Evolutionary conservation across 2,797 vertebrate genomes (phyloP).

Genomic region (Pseudomugil tenellus): DNA sequence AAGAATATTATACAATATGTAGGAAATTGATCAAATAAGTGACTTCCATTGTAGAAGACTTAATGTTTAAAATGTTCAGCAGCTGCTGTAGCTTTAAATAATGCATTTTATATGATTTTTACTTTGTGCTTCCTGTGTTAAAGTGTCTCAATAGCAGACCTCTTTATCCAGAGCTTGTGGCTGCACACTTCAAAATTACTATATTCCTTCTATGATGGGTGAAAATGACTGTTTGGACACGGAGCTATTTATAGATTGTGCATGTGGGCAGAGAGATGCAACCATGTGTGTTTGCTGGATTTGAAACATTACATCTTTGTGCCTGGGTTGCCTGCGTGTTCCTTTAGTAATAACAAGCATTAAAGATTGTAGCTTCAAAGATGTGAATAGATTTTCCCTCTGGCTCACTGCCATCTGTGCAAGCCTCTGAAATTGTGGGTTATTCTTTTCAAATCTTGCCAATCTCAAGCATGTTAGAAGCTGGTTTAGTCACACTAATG

Average conservation of each 20-base stretch:
- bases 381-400: slow-evolving; percentile 16
- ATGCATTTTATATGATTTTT: slow-evolving; percentile 16
- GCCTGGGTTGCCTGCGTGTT: slow-evolving; percentile 23
- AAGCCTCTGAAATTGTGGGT: slow-evolving; percentile 12
- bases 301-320: slow-evolving; percentile 31
- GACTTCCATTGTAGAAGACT: neutral
- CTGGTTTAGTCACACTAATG: slow-evolving; percentile 43
- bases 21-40: neutral
- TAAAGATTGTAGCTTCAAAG: slow-evolving; percentile 24
- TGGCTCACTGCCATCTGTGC: slow-evolving; percentile 14
- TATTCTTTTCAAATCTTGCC: slow-evolving; percentile 13
- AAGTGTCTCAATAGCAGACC: slow-evolving; percentile 18
- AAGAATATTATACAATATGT: too few relatives aligned
- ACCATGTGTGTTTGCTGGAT: slow-evolving; percentile 42
- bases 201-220: slow-evolving; percentile 40
- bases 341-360: slow-evolving; percentile 29
- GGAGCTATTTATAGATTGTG: slow-evolving; percentile 59
- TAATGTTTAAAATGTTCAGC: slow-evolving; percentile 14
- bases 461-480: slow-evolving; percentile 24
- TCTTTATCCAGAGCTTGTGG: slow-evolving; percentile 34
- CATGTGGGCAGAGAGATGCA: slow-evolving; percentile 48
- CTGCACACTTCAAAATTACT: slow-evolving; percentile 36
- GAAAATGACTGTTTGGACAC: slow-evolving; percentile 59
- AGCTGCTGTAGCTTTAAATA: slow-evolving; percentile 2
- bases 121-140: slow-evolving; percentile 8